A percentile compares a stretch with the other conserved stretches of the same genome.
These are phyloP conservation scores for Deroplatys truncata DNA, from an alignment of 2,888 invertebrate species.

Conservation along the genomic window DNA sequence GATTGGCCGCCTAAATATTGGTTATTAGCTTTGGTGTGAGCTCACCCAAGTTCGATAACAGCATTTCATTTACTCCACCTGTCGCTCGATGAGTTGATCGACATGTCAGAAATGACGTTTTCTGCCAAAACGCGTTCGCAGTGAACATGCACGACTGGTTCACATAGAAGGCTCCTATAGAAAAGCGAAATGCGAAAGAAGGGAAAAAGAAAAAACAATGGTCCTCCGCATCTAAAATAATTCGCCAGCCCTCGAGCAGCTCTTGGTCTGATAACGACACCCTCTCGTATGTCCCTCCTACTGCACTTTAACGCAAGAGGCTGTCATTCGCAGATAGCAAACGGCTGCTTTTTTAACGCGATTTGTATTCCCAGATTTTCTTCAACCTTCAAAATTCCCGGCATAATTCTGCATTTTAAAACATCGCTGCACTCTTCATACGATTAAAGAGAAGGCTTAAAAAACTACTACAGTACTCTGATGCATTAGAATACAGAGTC, in stretches of 20 bases:
- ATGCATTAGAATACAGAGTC: too few relatives aligned
- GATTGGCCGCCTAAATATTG: too few relatives aligned
- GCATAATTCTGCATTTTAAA: not conserved
- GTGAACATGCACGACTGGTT: not conserved
- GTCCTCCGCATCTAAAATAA: not conserved
- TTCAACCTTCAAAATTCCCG: not conserved
- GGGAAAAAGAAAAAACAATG: not conserved
- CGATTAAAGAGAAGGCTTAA: not conserved
- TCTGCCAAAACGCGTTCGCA: not conserved
- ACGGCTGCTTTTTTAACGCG: not conserved
- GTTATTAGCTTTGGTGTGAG: too few relatives aligned
- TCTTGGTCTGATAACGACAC: not conserved
- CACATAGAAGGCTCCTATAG: not conserved
- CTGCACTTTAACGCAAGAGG: not conserved
- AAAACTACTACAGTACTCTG: too few relatives aligned
- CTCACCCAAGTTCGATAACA: too few relatives aligned
- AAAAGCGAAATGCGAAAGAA: not conserved
- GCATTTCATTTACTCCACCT: too few relatives aligned
- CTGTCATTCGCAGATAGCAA: not conserved
- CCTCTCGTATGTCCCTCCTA: not conserved
- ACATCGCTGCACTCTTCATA: not conserved
- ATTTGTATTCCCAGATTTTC: not conserved
- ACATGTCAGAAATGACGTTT: not conserved
- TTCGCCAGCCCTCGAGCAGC: not conserved
- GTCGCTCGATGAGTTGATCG: not conserved